Evolutionary conservation across 1,140 invertebrate genomes (phyloP).

Genomic region (Eupristina koningsbergeri): DNA sequence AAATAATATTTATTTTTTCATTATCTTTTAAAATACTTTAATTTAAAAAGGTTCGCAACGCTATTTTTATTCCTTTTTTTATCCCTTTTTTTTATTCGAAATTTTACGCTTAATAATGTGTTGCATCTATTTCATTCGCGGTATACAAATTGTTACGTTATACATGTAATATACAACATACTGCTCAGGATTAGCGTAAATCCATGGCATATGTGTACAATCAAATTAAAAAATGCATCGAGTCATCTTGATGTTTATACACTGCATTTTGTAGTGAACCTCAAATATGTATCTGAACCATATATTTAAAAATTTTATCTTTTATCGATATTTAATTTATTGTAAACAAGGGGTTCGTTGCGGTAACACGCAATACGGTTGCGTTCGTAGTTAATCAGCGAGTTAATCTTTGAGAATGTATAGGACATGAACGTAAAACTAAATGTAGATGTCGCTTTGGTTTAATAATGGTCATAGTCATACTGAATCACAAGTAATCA

Average conservation of each 20-base stretch:
- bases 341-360: not conserved
- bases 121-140: conserved; percentile 8
- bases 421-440: not conserved
- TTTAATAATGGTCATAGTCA: not conserved
- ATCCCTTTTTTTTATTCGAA: conserved; percentile 15
- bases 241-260: not conserved
- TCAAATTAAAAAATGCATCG: not conserved
- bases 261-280: too few species aligned
- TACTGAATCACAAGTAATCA: not conserved
- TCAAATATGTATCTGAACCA: too few species aligned
- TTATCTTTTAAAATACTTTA: too few species aligned
- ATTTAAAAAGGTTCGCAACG: not conserved
- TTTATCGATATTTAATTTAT: too few species aligned
- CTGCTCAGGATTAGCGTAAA: not conserved
- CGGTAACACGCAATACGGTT: not conserved
- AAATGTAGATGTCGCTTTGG: not conserved
- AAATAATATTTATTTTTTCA: too few species aligned
- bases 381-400: not conserved
- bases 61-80: conserved; percentile 13
- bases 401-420: not conserved
- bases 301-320: too few species aligned
- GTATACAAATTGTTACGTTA: not conserved
- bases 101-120: conserved; percentile 19
- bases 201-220: not conserved
- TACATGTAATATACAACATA: not conserved